Evolutionary conservation across 2,113 vertebrate species (phyloP).

Genomic region (Osmerus mordax): DNA sequence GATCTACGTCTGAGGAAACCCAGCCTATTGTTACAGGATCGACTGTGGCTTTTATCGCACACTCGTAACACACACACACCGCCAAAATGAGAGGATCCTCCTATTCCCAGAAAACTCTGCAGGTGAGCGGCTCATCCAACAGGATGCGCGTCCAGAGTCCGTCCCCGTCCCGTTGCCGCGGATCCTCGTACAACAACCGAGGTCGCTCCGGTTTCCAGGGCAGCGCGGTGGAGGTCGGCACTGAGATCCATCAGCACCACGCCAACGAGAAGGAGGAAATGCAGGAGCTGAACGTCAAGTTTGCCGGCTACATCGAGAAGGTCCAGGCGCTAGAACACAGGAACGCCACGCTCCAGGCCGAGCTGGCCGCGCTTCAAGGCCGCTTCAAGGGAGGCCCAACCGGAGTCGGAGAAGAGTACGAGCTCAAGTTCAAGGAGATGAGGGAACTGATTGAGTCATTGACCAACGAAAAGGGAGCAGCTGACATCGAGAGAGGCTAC

Average conservation of each 20-base stretch:
- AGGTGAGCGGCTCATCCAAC: slow-evolving; percentile 65
- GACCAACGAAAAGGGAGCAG: slow-evolving; percentile 70
- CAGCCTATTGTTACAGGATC: background rate
- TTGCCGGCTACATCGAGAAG: slow-evolving; percentile 76
- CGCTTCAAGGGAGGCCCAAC: slow-evolving; percentile 58
- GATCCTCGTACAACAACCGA: slow-evolving; percentile 56
- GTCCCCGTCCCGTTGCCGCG: slow-evolving; percentile 66
- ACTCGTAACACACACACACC: background rate
- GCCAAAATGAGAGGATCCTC: slow-evolving; percentile 71
- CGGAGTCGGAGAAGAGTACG: slow-evolving; percentile 69
- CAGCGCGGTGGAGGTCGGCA: slow-evolving; percentile 45
- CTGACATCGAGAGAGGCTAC: slow-evolving; percentile 68
- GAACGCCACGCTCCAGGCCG: slow-evolving; percentile 49
- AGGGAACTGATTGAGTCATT: slow-evolving; percentile 74
- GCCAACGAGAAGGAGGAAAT: slow-evolving; percentile 75
- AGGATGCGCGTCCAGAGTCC: slow-evolving; percentile 70
- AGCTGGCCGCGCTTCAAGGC: slow-evolving; percentile 60
- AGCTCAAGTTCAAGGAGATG: slow-evolving; percentile 69
- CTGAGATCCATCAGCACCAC: slow-evolving; percentile 70
- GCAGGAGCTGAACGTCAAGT: slow-evolving; percentile 75
- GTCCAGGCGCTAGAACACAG: slow-evolving; percentile 74
- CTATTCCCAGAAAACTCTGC: slow-evolving; percentile 72
- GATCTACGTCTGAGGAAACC: slow-evolving; percentile 17
- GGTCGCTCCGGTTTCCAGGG: slow-evolving; percentile 59
- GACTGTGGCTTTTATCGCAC: background rate